phyloP scores from a whole-genome alignment of 2,113 vertebrate genomes.

The Phocoena sinus region DNA sequence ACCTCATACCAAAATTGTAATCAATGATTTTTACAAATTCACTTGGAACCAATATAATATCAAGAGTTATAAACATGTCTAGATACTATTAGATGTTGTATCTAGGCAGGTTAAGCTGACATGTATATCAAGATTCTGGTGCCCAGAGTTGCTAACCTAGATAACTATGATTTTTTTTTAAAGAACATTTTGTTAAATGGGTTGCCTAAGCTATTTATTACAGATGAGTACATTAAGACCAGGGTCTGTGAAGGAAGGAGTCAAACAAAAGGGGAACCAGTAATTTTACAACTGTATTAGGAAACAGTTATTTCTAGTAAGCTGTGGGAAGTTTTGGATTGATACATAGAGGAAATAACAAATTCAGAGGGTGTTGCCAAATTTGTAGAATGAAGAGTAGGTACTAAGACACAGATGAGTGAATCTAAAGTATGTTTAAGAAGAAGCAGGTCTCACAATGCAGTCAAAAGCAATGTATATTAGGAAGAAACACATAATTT shows the following conservation, averaged over 20 bases:
- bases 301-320: not conserved
- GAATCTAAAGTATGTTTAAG: not conserved
- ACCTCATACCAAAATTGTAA: not conserved
- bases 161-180: not conserved
- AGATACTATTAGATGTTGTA: not conserved
- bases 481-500: not conserved
- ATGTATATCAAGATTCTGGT: not conserved
- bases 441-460: not conserved
- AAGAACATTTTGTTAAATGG: not conserved
- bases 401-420: not conserved
- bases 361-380: not conserved
- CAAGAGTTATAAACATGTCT: not conserved
- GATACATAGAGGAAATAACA: not conserved
- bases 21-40: not conserved
- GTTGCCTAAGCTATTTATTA: not conserved
- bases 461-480: not conserved
- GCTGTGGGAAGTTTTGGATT: not conserved
- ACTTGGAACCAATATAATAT: not conserved
- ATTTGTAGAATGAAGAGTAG: not conserved
- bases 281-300: not conserved
- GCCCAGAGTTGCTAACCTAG: not conserved
- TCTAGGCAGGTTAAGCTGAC: not conserved
- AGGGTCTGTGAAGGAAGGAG: not conserved
- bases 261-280: not conserved
- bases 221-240: not conserved